phyloP scores from a whole-genome alignment of 2,797 vertebrate species.

The Sebastes trivittatus region DNA sequence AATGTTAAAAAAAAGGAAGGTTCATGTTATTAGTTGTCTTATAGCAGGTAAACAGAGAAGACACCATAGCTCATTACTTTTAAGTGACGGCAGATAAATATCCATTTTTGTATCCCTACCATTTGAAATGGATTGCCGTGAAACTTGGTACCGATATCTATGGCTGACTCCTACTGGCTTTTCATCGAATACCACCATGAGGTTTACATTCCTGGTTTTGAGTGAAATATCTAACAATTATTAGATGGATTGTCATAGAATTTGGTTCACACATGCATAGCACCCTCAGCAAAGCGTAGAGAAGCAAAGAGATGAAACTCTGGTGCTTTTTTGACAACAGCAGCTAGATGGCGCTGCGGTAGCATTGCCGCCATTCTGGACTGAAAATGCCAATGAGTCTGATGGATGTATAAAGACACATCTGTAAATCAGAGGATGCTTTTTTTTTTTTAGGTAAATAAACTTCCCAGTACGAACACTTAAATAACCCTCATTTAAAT shows the following conservation, averaged over 20 bases:
- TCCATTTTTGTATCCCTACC: neutral
- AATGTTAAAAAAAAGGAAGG: neutral
- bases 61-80: neutral
- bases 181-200: neutral
- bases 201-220: neutral
- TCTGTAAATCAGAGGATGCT: too few species aligned
- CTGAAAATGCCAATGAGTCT: too few species aligned
- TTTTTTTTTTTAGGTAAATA: too few species aligned
- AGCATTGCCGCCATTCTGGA: too few species aligned
- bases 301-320: too few species aligned
- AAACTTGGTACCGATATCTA: too few species aligned
- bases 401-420: rapidly evolving
- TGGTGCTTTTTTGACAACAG: too few species aligned
- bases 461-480: too few species aligned
- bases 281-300: too few species aligned
- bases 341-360: too few species aligned
- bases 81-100: neutral
- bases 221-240: neutral
- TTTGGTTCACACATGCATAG: too few species aligned
- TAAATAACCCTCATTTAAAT: too few species aligned
- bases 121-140: neutral
- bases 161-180: neutral
- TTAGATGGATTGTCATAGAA: rapidly evolving
- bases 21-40: neutral
- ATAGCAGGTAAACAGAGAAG: neutral